A percentile compares a stretch with the other conserved stretches of the same genome.
Conservation (phyloP, 2,113 vertebrate species). For the Turdus rufiventris region DNA sequence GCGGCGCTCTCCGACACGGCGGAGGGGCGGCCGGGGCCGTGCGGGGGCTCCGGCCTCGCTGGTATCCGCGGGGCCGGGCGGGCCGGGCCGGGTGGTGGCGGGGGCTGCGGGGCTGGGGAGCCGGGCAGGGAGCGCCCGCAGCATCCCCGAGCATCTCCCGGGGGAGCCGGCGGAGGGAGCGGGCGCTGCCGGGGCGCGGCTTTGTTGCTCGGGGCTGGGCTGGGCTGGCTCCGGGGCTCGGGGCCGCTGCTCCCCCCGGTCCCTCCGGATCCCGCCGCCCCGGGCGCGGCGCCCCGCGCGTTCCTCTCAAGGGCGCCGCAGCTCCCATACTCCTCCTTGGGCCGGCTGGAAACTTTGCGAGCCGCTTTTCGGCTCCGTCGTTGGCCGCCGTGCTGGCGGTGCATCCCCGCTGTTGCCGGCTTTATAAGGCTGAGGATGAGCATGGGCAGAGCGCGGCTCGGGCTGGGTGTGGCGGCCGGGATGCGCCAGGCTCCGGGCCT, state of each 20-base stretch:
- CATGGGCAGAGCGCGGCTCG: background rate
- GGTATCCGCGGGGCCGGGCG: background rate
- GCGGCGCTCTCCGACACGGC: too few species aligned
- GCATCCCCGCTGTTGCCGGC: background rate
- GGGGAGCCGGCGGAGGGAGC: background rate
- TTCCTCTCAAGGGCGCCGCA: background rate
- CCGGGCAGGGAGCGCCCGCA: background rate
- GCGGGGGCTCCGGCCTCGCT: too few species aligned
- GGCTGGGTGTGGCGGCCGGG: slow-evolving; percentile 67
- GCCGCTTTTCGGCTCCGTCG: background rate
- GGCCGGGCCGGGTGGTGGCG: background rate
- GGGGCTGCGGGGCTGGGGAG: background rate
- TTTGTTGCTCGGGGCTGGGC: background rate
- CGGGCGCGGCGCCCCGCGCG: fast-evolving
- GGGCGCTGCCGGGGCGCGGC: background rate
- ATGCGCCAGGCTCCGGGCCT: slow-evolving; percentile 55
- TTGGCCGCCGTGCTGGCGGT: background rate
- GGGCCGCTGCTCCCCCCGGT: background rate
- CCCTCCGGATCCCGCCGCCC: fast-evolving
- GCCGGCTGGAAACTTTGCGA: background rate
- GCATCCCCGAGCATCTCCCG: background rate
- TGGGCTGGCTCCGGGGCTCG: background rate
- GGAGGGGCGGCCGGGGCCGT: too few species aligned
- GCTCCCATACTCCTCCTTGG: background rate
- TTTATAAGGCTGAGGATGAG: background rate